Evolutionary conservation across 2,797 vertebrate genomes (phyloP), one percentile per base, ranked within the genome.

Genomic region (Schizopygopsis pylzovi): DNA sequence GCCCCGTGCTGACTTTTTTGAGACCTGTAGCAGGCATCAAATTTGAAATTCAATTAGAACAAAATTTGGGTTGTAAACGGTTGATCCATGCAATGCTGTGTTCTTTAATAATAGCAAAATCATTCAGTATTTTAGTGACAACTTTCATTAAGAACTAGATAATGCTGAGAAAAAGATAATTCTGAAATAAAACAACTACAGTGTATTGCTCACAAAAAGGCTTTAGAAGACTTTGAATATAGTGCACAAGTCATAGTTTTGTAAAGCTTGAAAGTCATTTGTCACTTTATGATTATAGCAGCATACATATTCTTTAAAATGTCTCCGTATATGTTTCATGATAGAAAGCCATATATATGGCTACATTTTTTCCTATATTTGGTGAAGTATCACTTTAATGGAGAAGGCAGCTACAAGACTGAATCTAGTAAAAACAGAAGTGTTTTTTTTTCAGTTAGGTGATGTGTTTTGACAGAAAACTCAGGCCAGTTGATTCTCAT

Each of bases 351-450:
- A 2, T 33, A 20, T 72, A 54, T 54, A 54, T 54, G 18, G 52
- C 52, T 54, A 8, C 12, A 3, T 25, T 4, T n/a, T 61, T 61
- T 2, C n/a, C 6, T 25, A 63, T 63, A 28, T 63, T 39, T 39
- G n/a, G 11, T 63, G 11, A 28, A 28, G 5, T 28, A 15, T 63
- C 4, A 4, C 11, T 71, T 71, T 71, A 22, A 39, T 28, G 13
- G 12, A 25, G 6, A 47, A 15, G 41, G 43, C 71, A 2, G 6
- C 25, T 16, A 28, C n/a, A 52, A 22, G 73, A 18, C 13, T 65
- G 65, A 80, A 80, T 61, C 41, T 39, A 37, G 39, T 22, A 59
- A 78, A 84, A 84, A 49, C 75, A 84, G 77, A 81, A 81, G 41
- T 73, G 25, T 13, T 2, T 85, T 79, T 78, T 52, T 39, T 39